A percentile compares a stretch with the other conserved stretches of the same genome.
These are phyloP conservation scores for Peromyscus polionotus DNA, from an alignment of 2,113 vertebrate genomes.

Conservation along the genomic window DNA sequence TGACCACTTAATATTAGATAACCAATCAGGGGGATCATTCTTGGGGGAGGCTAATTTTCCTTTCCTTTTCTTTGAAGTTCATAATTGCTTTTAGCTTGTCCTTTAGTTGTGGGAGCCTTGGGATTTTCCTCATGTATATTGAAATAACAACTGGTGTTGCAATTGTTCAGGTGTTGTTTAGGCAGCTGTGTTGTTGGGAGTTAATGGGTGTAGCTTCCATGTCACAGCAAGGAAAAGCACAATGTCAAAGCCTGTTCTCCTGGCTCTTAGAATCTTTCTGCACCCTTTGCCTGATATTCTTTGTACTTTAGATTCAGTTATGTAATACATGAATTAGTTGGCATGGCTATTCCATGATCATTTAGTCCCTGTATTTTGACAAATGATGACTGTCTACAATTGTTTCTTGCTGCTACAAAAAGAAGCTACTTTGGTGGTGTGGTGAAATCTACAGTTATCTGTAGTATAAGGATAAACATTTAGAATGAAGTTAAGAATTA, in stretches of 20 bases:
- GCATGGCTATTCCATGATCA: neutral
- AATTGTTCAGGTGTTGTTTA: neutral
- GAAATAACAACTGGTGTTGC: neutral
- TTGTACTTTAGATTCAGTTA: neutral
- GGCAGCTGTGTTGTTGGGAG: neutral
- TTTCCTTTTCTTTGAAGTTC: neutral
- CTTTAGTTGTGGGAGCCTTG: neutral
- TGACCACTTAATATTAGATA: neutral
- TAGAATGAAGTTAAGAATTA: neutral
- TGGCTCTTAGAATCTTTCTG: neutral
- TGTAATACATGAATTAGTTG: neutral
- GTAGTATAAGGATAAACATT: neutral
- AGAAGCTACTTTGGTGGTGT: neutral
- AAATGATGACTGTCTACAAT: neutral
- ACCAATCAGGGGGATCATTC: neutral
- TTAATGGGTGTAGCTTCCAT: neutral
- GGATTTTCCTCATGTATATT: neutral
- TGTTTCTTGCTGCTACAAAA: accelerated
- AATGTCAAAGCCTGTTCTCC: neutral
- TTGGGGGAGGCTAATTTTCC: neutral
- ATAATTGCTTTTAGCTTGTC: neutral
- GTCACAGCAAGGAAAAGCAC: neutral
- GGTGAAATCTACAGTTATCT: neutral
- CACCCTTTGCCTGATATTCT: neutral
- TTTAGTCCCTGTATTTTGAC: neutral